Evolutionary conservation across 2,888 invertebrate genomes (phyloP), one percentile per base, ranked within the genome.

Genomic region (Chromoteleia sp.): DNA sequence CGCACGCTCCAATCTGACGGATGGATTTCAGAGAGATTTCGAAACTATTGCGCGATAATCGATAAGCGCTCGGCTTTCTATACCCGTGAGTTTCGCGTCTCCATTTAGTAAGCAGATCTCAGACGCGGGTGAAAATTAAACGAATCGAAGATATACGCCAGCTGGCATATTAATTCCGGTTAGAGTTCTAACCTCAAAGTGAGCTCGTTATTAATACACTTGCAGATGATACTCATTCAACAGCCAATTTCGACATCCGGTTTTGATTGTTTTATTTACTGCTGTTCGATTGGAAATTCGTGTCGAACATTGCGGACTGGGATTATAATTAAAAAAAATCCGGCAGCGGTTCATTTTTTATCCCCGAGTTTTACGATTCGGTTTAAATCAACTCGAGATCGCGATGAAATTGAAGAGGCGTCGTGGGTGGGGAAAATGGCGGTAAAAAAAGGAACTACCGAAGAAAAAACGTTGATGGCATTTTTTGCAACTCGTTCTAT

Each of bases 31-130:
- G 45, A 48, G 58, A 59, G 73, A 71, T 78, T 78, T 73, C 59
- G 50, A 67, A 78, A 73, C 61, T 73, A 73, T 79, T 50, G 52
- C 52, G 48, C 67, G 52, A 67, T 79, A 74, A 79, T 79, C 67
- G 79, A 74, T 79, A 54, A 74, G 54, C 67, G 36, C 36, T 25
- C 39, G 14, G 45, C 45, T 58, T 39, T 54, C 19, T 56, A 29
- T 43, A 58, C 0, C 30, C n/a, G 52, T 25, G 58, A 48, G 58
- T 58, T 71, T 70, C 67, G 71, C 70, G 54, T 25, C 61, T 70
- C 54, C 33, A 12, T 6, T 6, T 6, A n/a, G 29, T 48, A 59
- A 50, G 61, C 59, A 68, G 52, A 79, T 73, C 67, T 58, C 39
- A 79, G 67, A 73, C 29, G 59, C 36, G 41, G 68, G 43, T 33